These are phyloP conservation scores for Motacilla tschutschensis DNA, from an alignment of 2,113 vertebrate species.

Conservation along the genomic window DNA sequence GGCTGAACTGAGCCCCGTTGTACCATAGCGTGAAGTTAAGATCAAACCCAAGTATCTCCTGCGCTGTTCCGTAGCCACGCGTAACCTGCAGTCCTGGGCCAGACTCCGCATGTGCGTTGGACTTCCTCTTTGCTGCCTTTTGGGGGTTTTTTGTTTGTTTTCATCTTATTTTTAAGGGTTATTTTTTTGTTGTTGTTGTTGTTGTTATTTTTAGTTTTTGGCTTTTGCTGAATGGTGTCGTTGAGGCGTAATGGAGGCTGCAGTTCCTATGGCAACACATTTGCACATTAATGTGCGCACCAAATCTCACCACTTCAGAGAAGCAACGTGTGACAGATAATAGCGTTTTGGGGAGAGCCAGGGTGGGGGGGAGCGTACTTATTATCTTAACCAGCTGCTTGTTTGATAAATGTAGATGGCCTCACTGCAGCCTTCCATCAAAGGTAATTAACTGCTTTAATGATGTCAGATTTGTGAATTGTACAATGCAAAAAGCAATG, in stretches of 20 bases:
- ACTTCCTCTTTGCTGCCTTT: constrained; percentile 80
- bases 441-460: constrained; percentile 75
- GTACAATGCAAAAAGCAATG: constrained; percentile 92
- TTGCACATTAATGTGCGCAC: constrained; percentile 61
- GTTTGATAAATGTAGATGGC: constrained; percentile 52
- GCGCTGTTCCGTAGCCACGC: constrained; percentile 63
- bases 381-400: constrained; percentile 58
- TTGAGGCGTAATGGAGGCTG: constrained; percentile 69
- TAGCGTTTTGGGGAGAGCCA: constrained; percentile 1
- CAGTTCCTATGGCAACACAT: constrained; percentile 69
- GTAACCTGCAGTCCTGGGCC: constrained; percentile 81
- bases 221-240: constrained; percentile 78
- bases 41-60: constrained; percentile 52
- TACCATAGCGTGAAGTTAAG: constrained; percentile 62
- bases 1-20: constrained; percentile 61
- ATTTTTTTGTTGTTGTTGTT: background rate
- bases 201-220: constrained; percentile 51
- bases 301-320: constrained; percentile 50
- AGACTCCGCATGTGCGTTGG: constrained; percentile 80
- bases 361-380: background rate
- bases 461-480: constrained; percentile 84
- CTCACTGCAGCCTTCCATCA: constrained; percentile 57
- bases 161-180: background rate
- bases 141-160: constrained; percentile 41
- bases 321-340: constrained; percentile 43